Conservation (phyloP, 1,140 invertebrate genomes). For the Drosophila pallidifrons region DNA sequence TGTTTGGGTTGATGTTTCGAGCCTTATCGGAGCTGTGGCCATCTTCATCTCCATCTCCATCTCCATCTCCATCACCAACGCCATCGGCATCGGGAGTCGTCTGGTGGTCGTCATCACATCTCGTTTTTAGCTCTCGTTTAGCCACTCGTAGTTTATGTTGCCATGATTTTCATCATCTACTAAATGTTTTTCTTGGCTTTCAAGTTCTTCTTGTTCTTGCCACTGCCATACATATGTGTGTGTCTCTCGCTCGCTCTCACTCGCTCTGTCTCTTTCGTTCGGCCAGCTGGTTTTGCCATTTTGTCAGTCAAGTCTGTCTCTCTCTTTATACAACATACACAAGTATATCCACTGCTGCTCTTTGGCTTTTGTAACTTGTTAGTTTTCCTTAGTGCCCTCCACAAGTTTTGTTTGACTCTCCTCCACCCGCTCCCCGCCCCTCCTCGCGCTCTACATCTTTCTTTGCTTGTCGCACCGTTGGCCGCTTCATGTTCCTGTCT, state of each 20-base stretch:
- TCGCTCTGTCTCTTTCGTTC: slow-evolving; percentile 40
- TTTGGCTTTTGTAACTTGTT: slow-evolving; percentile 73
- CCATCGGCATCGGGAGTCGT: neutral
- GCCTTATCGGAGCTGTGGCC: slow-evolving; percentile 22
- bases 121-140: slow-evolving; percentile 25
- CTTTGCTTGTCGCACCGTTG: slow-evolving; percentile 5
- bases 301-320: slow-evolving; percentile 23
- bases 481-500: slow-evolving; percentile 68
- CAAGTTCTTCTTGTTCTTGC: slow-evolving; percentile 66
- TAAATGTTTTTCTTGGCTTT: slow-evolving; percentile 80
- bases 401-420: slow-evolving; percentile 38
- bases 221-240: neutral
- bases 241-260: slow-evolving; percentile 5
- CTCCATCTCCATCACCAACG: neutral
- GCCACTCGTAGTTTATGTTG: slow-evolving; percentile 70
- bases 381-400: slow-evolving; percentile 78
- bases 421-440: neutral
- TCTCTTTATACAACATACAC: neutral
- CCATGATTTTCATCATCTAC: slow-evolving; percentile 82
- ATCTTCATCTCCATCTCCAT: neutral
- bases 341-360: slow-evolving; percentile 7
- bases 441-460: neutral
- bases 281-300: slow-evolving; percentile 67
- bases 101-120: slow-evolving; percentile 36
- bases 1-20: neutral